A percentile compares a stretch with the other conserved stretches of the same genome.
Evolutionary conservation across 2,888 invertebrate species (phyloP).

Genomic region (Deladenus siricidicola): DNA sequence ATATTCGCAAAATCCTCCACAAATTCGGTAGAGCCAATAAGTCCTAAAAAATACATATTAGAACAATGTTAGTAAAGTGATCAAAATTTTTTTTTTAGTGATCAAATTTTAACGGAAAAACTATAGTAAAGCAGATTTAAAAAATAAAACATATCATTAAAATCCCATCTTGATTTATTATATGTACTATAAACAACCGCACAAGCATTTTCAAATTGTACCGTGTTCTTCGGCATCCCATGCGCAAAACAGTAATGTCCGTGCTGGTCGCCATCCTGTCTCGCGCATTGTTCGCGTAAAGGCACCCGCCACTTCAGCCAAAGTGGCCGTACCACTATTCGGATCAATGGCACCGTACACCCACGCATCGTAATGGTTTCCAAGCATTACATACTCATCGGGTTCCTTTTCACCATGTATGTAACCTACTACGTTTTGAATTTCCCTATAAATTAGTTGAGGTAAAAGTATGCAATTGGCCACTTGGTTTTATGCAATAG

Average conservation of each 20-base stretch:
- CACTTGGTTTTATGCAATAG: neutral
- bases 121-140: no score
- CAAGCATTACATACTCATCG: conserved; percentile 59
- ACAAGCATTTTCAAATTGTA: no score
- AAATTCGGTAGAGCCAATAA: conserved; percentile 59
- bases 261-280: conserved; percentile 57
- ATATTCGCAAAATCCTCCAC: conserved; percentile 54
- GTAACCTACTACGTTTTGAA: conserved; percentile 54
- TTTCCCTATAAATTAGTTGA: conserved; percentile 19
- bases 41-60: conserved; percentile 41
- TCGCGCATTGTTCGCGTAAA: conserved; percentile 42
- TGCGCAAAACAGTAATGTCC: conserved; percentile 55
- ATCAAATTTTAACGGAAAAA: no score
- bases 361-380: conserved; percentile 61
- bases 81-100: neutral
- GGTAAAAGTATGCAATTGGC: no score
- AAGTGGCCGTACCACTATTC: conserved; percentile 57
- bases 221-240: conserved; percentile 59
- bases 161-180: no score
- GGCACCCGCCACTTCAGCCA: conserved; percentile 56
- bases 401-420: conserved; percentile 53
- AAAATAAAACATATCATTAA: no score
- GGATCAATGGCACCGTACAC: conserved; percentile 55
- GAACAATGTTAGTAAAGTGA: no score
- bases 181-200: no score